Base-by-base conservation (phyloP, 2,888 invertebrate genomes). In the Cylloceria caligata region DNA sequence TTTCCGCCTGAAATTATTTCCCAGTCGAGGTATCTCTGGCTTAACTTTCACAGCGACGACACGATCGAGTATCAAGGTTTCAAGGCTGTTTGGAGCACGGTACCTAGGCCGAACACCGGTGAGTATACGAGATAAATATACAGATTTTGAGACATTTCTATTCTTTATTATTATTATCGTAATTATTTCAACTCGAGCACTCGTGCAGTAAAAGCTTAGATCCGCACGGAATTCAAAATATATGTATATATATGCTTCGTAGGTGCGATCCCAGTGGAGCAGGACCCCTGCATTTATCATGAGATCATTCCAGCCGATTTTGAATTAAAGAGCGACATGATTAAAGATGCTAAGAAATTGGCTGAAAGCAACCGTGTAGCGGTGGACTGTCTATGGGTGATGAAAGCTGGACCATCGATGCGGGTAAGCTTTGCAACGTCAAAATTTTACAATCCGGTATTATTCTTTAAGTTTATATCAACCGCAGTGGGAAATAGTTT, bases 41-140 rank as follows among this genome's bases (percentile, higher is more conserved):
- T 90, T n/a, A 94, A 94, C 85, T 97, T 97, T 93, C 94, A 94
- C 86, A 96, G 97, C 7, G 97, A 97, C 90, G 96, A 96, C 87
- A 96, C 95, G 88, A 96, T 97, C 87, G 96, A 97, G 92, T 96
- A 96, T 89, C 93, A 93, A 36, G 97, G 97, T 0, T 97, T 97
- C 93, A 94, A 95, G 87, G 97, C 96, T 0, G 95, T 96, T 24
- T 97, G 96, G 93, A 95, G 94, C 85, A 96, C 94, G 90, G 93
- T 96, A 77, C 94, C 94, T 55, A 93, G 95, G 83, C 94, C 94
- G 30, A 93, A 94, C 30, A 93, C 94, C 86, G 93, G 96, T 95
- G 92, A 94, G 94, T 93, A 65, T 19, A 49, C 11, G 30, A 6
- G 9, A 52, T 24, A 11, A 0, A 0, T 16, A 11, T 27, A 42